Evolutionary conservation across 2,113 vertebrate genomes (phyloP).

Genomic region (Entomyzon cyanotis): DNA sequence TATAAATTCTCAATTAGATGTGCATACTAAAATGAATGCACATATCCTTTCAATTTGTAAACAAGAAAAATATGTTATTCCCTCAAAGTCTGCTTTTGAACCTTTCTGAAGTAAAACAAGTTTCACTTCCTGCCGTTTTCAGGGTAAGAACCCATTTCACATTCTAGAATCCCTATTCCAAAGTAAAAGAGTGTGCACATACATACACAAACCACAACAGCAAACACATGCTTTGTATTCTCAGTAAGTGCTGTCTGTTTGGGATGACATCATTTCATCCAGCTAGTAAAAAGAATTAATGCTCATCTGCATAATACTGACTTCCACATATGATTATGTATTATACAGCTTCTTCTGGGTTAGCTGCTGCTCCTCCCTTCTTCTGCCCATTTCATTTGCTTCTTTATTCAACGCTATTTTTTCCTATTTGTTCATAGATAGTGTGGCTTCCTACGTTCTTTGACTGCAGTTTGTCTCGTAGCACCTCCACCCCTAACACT

Average conservation of each 20-base stretch:
- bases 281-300: background rate
- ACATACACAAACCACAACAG: background rate
- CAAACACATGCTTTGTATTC: background rate
- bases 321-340: accelerated
- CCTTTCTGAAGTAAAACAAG: background rate
- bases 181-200: background rate
- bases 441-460: background rate
- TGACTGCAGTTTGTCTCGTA: background rate
- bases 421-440: background rate
- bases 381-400: background rate
- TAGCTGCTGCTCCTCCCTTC: background rate
- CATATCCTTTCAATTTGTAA: background rate
- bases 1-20: background rate
- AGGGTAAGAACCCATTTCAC: background rate
- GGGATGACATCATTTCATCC: background rate
- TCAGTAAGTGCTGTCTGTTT: background rate
- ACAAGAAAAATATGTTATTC: background rate
- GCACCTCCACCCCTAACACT: background rate
- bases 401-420: background rate
- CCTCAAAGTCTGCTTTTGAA: background rate
- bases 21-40: background rate
- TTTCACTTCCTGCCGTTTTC: background rate
- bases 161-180: background rate
- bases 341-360: background rate
- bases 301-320: background rate